Base-by-base conservation (phyloP, 2,797 vertebrate species). In the Holocentrus rufus region DNA sequence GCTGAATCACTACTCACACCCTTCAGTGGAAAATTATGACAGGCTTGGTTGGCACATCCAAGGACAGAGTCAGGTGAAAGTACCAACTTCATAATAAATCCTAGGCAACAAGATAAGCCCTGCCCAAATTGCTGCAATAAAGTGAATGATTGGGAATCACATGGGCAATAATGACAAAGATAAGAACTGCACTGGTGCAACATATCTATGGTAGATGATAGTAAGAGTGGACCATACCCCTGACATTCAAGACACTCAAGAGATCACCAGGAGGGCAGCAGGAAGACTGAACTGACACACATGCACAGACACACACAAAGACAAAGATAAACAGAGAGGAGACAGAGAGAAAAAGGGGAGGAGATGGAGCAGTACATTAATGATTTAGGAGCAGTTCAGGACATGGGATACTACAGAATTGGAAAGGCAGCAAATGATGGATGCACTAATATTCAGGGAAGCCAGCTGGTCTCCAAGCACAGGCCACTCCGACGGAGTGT, bases 331-430 rank as follows among this genome's bases (percentile, higher is more conserved):
- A 57, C 22, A 61, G 76, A 67, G 69, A 76, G 42, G 67, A 25
- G 18, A 10, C 25, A 8, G 44, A 30, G 14, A 18, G 10, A 47
- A n/a, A 50, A 25, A 59, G 22, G 42, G 61, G 20, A 36, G 53
- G 27, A 10, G 57, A 53, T 49, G 60, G 72, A 73, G 36, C 57
- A 52, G 57, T 39, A 77, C 52, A 72, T 81, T 34, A 49, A 85
- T 88, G 50, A 77, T 85, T 85, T 72, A 60, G 1, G 49, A 67
- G 10, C 22, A 14, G 74, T 82, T 73, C 36, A 25, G 49, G 58
- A 68, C 77, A 84, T 80, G 68, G 13, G n/a, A 74, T 84, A 77
- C 72, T 63, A 69, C 52, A 76, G 67, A 81, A 69, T 58, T 56
- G 31, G 77, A 81, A 46, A 46, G 65, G 17, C 47, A 72, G 60